A percentile compares a stretch with the other conserved stretches of the same genome.
Evolutionary conservation across 2,888 invertebrate genomes (phyloP).

Genomic region (Bursaphelenchus okinawaensis): DNA sequence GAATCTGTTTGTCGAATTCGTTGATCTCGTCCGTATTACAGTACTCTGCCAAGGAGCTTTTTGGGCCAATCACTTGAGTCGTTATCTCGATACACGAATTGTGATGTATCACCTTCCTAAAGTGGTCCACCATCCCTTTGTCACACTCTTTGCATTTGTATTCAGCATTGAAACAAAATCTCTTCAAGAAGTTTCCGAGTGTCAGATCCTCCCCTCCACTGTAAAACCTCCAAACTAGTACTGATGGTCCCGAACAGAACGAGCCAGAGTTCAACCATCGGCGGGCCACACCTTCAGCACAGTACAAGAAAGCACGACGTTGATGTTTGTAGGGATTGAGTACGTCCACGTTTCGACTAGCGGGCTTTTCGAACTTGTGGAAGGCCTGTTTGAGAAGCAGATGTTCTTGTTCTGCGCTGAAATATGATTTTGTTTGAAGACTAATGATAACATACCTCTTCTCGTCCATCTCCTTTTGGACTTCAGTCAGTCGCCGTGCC

Average conservation of each 20-base stretch:
- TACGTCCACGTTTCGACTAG: slow-evolving; percentile 21
- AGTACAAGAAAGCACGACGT: slow-evolving; percentile 78
- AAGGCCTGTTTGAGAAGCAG: background rate
- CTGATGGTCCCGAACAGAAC: slow-evolving; percentile 84
- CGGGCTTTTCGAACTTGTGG: background rate
- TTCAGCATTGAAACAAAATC: slow-evolving; percentile 64
- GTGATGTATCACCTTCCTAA: slow-evolving; percentile 78
- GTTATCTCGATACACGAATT: slow-evolving; percentile 59
- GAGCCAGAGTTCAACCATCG: slow-evolving; percentile 71
- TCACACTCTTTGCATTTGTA: slow-evolving; percentile 80
- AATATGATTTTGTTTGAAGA: background rate
- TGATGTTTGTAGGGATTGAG: slow-evolving; percentile 64
- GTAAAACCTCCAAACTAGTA: slow-evolving; percentile 89
- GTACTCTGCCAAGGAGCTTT: background rate
- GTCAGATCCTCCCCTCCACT: slow-evolving; percentile 83
- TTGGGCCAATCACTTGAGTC: slow-evolving; percentile 35
- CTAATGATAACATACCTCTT: slow-evolving; percentile 17
- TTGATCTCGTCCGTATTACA: slow-evolving; percentile 3
- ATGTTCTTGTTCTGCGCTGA: slow-evolving; percentile 5
- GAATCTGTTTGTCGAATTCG: background rate
- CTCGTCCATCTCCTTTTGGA: slow-evolving; percentile 18
- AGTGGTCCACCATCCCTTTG: slow-evolving; percentile 78
- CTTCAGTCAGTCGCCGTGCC: slow-evolving; percentile 18
- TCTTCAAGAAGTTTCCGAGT: slow-evolving; percentile 81
- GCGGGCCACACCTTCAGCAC: slow-evolving; percentile 61